Conservation (phyloP, 2,797 vertebrate genomes). For the Lacerta agilis region DNA sequence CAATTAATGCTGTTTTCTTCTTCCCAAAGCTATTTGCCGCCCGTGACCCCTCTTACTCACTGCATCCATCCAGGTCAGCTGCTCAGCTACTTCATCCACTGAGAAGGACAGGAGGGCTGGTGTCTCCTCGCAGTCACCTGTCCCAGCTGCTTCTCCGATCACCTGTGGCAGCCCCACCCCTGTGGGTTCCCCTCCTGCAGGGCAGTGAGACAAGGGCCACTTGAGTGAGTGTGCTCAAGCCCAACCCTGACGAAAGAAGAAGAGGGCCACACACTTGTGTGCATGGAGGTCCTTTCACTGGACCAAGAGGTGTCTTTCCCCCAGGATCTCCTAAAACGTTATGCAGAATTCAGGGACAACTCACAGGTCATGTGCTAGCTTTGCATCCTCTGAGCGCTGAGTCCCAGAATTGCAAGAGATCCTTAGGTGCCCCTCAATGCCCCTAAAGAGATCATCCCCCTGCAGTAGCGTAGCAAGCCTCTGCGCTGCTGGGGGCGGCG, state of each 20-base stretch:
- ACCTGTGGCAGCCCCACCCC: background rate
- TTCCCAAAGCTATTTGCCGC: background rate
- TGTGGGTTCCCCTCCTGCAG: background rate
- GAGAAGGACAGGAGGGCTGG: slow-evolving; percentile 81
- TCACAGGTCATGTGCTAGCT: background rate
- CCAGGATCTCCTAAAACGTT: background rate
- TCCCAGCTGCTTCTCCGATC: slow-evolving; percentile 71
- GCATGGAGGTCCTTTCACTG: background rate
- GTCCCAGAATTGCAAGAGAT: background rate
- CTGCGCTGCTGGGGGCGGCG: too few relatives aligned
- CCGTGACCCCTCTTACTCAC: slow-evolving; percentile 69
- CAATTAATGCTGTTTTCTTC: background rate
- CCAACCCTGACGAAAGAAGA: background rate
- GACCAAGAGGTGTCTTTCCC: background rate
- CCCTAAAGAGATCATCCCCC: background rate
- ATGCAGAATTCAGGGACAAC: background rate
- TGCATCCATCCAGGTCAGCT: slow-evolving; percentile 84
- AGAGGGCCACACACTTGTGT: background rate
- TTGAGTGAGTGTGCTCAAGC: background rate
- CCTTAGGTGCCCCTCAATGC: too few relatives aligned
- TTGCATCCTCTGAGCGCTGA: too few relatives aligned
- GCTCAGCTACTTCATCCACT: slow-evolving; percentile 79
- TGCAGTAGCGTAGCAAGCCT: too few relatives aligned
- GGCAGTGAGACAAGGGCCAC: background rate
- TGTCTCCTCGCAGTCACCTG: slow-evolving; percentile 56